Base-by-base conservation (phyloP, 2,113 vertebrate species). In the Passer montanus region DNA sequence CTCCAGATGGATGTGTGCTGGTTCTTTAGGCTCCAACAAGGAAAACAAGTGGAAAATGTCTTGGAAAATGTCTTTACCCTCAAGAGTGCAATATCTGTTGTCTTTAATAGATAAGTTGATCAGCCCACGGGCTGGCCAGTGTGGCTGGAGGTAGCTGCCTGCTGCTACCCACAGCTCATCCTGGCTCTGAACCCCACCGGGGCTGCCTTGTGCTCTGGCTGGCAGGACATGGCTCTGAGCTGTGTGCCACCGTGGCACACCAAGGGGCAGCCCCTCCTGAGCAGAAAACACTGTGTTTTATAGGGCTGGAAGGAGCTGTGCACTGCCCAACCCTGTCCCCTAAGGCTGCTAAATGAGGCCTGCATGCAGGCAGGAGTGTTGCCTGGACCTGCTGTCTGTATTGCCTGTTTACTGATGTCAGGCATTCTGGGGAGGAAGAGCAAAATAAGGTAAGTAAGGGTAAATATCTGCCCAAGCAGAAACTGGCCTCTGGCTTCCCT, bases 141-240 rank as follows among this genome's bases (percentile, higher is more conserved):
- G 0, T 41, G 52, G 17, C 39, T 59, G 68, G 31, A 41, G 7
- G 2, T 31, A 30, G 46, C 17, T 58, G 10, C 11, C 77, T 27
- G 0, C 53, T 1, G 1, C 22, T 69, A 3, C 7, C 30, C 3
- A 1, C 12, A 5, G 30, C 44, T 63, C 0, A 16, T 52, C 37
- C 60, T 31, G 64, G 47, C 50, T 90, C 50, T 63, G 37, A 13
- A 9, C 24, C 60, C 15, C 11, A 0, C 3, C 2, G 27, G 20
- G 9, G 11, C 4, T 0, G 2, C 50, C 43, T 13, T 3, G 2
- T 59, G 63, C 63, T n/a, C 31, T 47, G 44, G 24, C n/a, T 50
- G 18, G 15, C 33, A 14, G 52, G 44, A 37, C 13, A 3, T 0
- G 4, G 43, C 2, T 46, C 43, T 1, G 5, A 15, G 62, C 87